Percentiles rank a stretch among this genome's conserved stretches.
These are phyloP conservation scores for Bombylius major DNA, from an alignment of 2,888 invertebrate species.

Conservation along the genomic window DNA sequence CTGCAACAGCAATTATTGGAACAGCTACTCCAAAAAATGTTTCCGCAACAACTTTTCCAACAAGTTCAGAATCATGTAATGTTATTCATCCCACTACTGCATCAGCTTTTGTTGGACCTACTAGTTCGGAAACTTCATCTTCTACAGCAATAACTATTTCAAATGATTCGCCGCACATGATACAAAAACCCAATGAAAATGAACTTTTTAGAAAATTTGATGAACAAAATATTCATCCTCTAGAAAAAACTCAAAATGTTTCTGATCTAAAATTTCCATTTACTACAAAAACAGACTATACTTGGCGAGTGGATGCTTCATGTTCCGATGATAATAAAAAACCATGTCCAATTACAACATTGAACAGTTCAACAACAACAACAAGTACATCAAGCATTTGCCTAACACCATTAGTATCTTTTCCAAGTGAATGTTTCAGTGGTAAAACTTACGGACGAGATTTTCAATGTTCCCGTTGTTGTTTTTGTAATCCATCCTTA, in stretches of 20 bases:
- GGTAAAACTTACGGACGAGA: neutral
- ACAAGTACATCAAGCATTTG: neutral
- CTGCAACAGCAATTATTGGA: slow-evolving; percentile 5
- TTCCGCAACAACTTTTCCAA: slow-evolving; percentile 1
- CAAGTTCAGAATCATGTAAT: slow-evolving; percentile 13
- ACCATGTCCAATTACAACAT: neutral
- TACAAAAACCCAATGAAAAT: neutral
- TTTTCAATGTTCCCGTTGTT: slow-evolving; percentile 6
- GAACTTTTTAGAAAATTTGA: no score
- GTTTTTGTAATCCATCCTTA: slow-evolving; percentile 16
- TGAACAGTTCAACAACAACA: neutral
- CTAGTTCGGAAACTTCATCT: neutral
- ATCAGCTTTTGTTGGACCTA: neutral
- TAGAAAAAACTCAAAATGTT: no score
- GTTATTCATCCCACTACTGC: neutral
- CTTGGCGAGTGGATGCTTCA: slow-evolving; percentile 6
- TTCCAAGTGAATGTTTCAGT: neutral
- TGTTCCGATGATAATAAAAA: slow-evolving; percentile 4
- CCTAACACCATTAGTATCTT: neutral
- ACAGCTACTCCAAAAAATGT: slow-evolving; percentile 5
- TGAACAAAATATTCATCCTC: no score
- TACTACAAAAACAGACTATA: slow-evolving; percentile 4
- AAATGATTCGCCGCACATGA: no score
- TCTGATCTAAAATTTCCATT: neutral
- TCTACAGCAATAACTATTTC: neutral